Evolutionary conservation across 1,140 invertebrate genomes (phyloP), one percentile per base, ranked within the genome.

Genomic region (Calycopis cecrops): DNA sequence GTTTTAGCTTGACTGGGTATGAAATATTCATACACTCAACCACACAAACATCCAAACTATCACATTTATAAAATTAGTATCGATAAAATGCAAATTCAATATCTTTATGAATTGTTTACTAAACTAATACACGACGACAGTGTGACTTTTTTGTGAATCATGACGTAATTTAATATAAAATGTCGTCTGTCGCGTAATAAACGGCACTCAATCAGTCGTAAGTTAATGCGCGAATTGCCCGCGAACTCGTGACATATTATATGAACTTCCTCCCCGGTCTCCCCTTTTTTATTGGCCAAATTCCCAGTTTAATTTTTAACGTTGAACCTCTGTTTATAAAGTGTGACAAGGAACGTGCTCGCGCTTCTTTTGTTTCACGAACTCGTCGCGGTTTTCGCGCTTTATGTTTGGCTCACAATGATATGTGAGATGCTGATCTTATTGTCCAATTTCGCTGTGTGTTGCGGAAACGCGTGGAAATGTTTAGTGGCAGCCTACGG

Each of bases 201-300:
- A 50, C 21, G 48, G 28, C 28, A 34, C 28, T 67, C 68, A 69
- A 67, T 73, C 64, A 61, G 50, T 42, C 55, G 55, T 71, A 73
- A 68, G 21, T 28, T 28, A 28, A 28, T 75, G 65, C 59, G 66
- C 67, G 64, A 75, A 77, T 75, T 71, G 72, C 71, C 59, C 59
- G 67, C 55, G 65, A 68, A 65, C 70, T 69, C 57, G 64, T 69
- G 62, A 73, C 67, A 71, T 65, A 71, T 65, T 68, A 70, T 59
- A 65, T 71, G 73, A 73, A 64, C 65, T 70, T 70, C 67, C 66
- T 70, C 70, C 67, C 66, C 67, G 62, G 60, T 69, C 67, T 67
- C 70, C 63, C 73, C 60, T 62, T 57, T 55, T 68, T 73, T 76
- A 73, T 78, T 73, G 73, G 68, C 62, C 57, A 62, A 69, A 77